Base-by-base conservation (phyloP, 2,797 vertebrate species). In the Gallirallus australis region DNA sequence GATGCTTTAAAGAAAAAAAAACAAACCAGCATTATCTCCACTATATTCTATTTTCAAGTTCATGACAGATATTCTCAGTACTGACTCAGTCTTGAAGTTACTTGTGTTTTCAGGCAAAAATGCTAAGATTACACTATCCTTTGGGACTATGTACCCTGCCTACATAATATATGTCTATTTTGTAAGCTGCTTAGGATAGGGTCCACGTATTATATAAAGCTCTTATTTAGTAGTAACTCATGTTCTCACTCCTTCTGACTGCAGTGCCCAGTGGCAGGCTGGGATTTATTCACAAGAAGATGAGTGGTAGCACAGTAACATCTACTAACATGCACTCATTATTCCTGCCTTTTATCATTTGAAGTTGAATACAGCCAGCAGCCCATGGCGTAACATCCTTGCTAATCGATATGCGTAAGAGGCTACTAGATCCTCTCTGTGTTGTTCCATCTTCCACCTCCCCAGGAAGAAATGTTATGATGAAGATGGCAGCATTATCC, bases 201-300 rank as follows among this genome's bases (percentile, higher is more conserved):
- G 53, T 59, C 50, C 35, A 16, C 39, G 42, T 61, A 89, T 94
- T 88, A 82, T 39, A 65, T 78, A 73, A 90, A 95, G 65, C 15
- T 93, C 77, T 95, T 95, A 94, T 88, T 93, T 95, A 95, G 91
- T 59, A 93, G 81, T 76, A 95, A 81, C 59, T 27, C 77, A 15
- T 69, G 80, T 70, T 93, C 76, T 52, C 30, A 24, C 35, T 75
- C 50, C 65, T 90, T 13, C 75, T 69, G 73, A 65, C 65, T 69
- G 42, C 52, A 76, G 47, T n/a, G 79, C 61, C 69, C 31, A 4
- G 82, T 83, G 65, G 53, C 87, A 95, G 85, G 63, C 65, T 66
- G 61, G 37, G 85, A 91, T 94, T 93, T 95, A 86, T 78, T 47
- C 2, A 3, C 52, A 69, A 79, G 68, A 52, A 73, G 76, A 82